Conservation (phyloP, 2,113 vertebrate genomes). For the Sula dactylatra region DNA sequence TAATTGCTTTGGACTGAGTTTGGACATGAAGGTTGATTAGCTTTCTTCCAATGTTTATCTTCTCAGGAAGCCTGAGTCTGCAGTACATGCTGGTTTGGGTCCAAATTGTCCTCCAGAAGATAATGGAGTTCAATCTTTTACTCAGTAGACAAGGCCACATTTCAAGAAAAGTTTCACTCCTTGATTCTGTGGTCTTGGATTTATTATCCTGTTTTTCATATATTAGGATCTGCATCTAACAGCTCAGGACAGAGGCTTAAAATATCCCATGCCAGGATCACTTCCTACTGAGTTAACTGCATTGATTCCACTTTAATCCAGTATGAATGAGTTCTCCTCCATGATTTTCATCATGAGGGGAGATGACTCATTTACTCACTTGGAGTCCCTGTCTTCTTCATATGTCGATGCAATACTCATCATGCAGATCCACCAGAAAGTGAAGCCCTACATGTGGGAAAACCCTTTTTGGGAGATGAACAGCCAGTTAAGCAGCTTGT, state of each 20-base stretch:
- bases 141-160: neutral
- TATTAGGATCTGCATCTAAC: neutral
- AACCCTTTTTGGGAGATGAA: neutral
- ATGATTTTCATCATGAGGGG: neutral
- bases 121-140: neutral
- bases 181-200: neutral
- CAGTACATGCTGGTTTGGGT: neutral
- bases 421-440: neutral
- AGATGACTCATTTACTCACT: neutral
- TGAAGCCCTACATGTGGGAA: neutral
- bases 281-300: neutral
- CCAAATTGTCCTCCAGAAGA: neutral
- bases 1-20: neutral
- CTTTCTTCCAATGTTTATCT: neutral
- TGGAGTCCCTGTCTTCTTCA: neutral
- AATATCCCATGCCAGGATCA: neutral
- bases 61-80: neutral
- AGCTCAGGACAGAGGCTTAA: neutral
- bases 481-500: neutral
- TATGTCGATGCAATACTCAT: neutral
- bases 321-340: neutral
- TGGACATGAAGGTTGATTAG: neutral
- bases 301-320: neutral
- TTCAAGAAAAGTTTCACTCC: neutral
- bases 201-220: neutral